These are phyloP conservation scores for Petrolisthes manimaculis DNA, from an alignment of 2,888 invertebrate species.

Conservation along the genomic window DNA sequence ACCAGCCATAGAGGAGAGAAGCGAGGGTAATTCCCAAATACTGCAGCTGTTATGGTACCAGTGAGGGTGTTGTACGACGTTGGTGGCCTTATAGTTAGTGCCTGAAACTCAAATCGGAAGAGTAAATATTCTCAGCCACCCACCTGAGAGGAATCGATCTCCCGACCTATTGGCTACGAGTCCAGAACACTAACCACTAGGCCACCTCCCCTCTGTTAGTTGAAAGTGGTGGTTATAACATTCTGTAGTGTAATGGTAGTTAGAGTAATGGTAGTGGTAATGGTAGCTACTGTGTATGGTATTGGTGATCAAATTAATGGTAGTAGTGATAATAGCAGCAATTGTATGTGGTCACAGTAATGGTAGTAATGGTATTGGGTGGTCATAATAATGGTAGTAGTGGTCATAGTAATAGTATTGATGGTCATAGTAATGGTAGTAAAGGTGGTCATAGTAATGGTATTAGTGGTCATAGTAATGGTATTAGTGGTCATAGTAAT, in stretches of 20 bases:
- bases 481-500: not conserved
- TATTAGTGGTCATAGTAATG: not conserved
- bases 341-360: not conserved
- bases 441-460: not conserved
- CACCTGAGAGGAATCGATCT: too few relatives aligned
- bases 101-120: too few relatives aligned
- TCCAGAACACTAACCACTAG: too few relatives aligned
- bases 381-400: not conserved
- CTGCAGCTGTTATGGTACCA: too few relatives aligned
- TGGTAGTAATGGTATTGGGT: not conserved
- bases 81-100: too few relatives aligned
- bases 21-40: too few relatives aligned
- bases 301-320: not conserved
- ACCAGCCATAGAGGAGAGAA: too few relatives aligned
- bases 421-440: not conserved
- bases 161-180: too few relatives aligned
- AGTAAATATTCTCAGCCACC: too few relatives aligned
- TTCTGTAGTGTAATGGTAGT: not conserved
- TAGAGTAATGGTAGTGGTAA: not conserved
- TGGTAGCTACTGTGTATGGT: not conserved
- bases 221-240: too few relatives aligned
- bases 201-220: too few relatives aligned
- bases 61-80: too few relatives aligned
- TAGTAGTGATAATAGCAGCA: not conserved
- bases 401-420: not conserved